phyloP scores from a whole-genome alignment of 2,888 invertebrate species.

The Polydrusus tereticollis region DNA sequence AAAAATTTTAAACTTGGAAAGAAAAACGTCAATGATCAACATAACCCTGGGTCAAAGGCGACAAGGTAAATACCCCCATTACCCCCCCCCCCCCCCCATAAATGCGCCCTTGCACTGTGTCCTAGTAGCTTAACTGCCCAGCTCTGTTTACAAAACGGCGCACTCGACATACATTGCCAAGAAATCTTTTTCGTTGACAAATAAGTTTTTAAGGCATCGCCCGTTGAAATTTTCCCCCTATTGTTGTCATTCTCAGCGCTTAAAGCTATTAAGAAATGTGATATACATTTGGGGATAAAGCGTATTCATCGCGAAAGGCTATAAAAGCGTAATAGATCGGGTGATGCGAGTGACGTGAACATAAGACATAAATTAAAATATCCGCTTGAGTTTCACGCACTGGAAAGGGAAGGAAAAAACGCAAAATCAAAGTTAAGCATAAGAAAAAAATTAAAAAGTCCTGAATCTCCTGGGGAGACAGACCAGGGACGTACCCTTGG shows the following conservation, averaged over 20 bases:
- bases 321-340: slow-evolving; percentile 48
- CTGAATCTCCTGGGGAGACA: too few species aligned
- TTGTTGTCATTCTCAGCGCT: slow-evolving; percentile 45
- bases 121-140: too few species aligned
- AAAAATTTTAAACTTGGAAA: too few species aligned
- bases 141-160: too few species aligned
- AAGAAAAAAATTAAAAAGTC: background rate
- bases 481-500: too few species aligned
- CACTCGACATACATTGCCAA: too few species aligned
- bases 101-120: too few species aligned
- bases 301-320: slow-evolving; percentile 42
- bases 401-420: background rate
- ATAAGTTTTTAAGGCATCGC: slow-evolving; percentile 11
- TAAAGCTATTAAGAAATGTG: slow-evolving; percentile 47
- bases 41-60: too few species aligned
- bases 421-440: background rate
- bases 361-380: slow-evolving; percentile 48
- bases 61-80: too few species aligned
- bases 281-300: slow-evolving; percentile 45
- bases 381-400: slow-evolving; percentile 24
- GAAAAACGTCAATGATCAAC: too few species aligned
- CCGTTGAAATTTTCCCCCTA: slow-evolving; percentile 24
- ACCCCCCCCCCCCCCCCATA: too few species aligned
- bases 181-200: too few species aligned
- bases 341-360: slow-evolving; percentile 44